Evolutionary conservation across 2,797 vertebrate genomes (phyloP), one percentile per base, ranked within the genome.

Genomic region (Aldrovandia affinis): DNA sequence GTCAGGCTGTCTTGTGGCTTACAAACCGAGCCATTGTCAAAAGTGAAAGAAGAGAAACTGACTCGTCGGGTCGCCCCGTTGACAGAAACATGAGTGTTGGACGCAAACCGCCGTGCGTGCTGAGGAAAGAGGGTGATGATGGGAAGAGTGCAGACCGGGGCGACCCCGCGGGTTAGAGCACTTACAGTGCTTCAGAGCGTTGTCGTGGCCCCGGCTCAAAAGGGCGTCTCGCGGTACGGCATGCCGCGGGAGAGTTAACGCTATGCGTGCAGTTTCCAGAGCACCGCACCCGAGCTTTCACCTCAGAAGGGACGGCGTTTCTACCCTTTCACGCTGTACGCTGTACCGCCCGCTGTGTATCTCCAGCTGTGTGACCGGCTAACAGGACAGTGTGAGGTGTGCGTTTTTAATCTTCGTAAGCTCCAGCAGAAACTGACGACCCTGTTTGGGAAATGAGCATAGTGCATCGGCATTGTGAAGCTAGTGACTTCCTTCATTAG

Each of bases 11-110:
- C 85, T 84, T 54, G 39, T 61, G 87, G n/a, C 36, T 57, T 86
- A 81, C 85, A 55, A 75, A n/a, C 80, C 57, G 47, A 82, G 3
- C 42, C 59, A 33, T 52, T 87, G 65, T 79, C 83, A 86, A 83
- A 83, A 50, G n/a, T 63, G 55, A 70, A 87, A 86, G 83, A 14
- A 87, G 84, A 14, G 55, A 55, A 47, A 5, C 44, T 77, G 57
- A 85, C 65, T 81, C 77, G 52, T 89, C 81, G 50, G 63, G 44
- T 20, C 42, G 73, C 14, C 61, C 30, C 57, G 47, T 22, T 85
- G 70, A 86, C 65, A 55, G 70, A 85, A 44, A 22, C 82, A 59
- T 59, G 3, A 82, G 54, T 15, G 30, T 59, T 42, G 22, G 63
- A 84, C 57, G 63, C 4, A 42, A 47, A 78, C 4, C 39, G 78